Base-by-base conservation (phyloP, 2,113 vertebrate genomes). In the Benthochromis sp. region DNA sequence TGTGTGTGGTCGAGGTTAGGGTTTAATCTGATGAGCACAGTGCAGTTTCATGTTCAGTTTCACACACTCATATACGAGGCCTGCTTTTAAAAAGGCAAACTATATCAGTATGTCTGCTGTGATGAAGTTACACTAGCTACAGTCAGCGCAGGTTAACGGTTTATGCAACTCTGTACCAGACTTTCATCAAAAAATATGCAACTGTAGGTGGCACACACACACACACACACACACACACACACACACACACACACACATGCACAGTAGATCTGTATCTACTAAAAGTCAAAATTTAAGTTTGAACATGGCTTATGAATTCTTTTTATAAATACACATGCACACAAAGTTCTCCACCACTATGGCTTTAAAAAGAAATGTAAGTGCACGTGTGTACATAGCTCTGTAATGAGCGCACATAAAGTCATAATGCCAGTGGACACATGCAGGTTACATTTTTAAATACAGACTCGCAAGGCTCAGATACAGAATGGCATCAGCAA, bases 211-310 rank as follows among this genome's bases (percentile, higher is more conserved):
- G 14, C 21, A 5, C 21, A 3, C 19, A 12, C n/a, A 7, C 53
- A 8, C n/a, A 27, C 21, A 3, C 13, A 17, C 27, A 4, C 4
- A 4, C 53, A 8, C n/a, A 27, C 21, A 3, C 13, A 17, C 27
- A 4, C 4, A 4, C 2, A 17, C 5, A 59, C 31, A 11, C 27
- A 17, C 29, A 11, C 59, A 11, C 34, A 38, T 0, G 0, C 34
- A 40, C 4, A 71, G n/a, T 71, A 43, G 36, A 43, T 24, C n/a
- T 71, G 36, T 43, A 27, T 17, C 21, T 45, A 36, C 5, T 73
- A 17, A 27, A 73, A 73, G 66, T 27, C 38, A 9, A 45, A 43
- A 27, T 29, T 47, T 27, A 27, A 16, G 14, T 73, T 45, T 47
- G 66, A 73, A 73, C 69, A 45, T 73, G 40, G 13, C 14, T 45